Conservation (phyloP, 2,888 invertebrate species). For the Torymus aiolomorphi region DNA sequence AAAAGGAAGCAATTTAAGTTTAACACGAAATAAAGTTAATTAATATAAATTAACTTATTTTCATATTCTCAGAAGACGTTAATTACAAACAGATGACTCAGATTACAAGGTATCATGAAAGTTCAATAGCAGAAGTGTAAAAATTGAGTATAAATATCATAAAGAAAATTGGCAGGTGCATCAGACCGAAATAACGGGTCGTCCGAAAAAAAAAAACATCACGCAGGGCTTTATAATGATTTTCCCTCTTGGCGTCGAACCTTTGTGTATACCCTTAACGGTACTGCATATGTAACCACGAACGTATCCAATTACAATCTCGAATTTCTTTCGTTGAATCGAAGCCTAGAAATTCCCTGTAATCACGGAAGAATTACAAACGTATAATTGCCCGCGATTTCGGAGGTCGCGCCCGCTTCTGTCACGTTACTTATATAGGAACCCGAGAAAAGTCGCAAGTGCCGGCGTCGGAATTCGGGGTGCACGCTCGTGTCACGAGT, state of each 20-base stretch:
- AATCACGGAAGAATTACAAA: slow-evolving; percentile 34
- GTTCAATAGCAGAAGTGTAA: too few relatives aligned
- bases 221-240: slow-evolving; percentile 22
- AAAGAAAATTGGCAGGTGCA: slow-evolving; percentile 9
- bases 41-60: neutral
- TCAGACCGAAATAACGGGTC: slow-evolving; percentile 30
- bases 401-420: neutral
- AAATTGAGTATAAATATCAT: too few relatives aligned
- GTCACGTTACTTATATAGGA: neutral
- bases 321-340: slow-evolving; percentile 37
- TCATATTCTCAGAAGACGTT: too few relatives aligned
- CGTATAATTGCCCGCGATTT: slow-evolving; percentile 31
- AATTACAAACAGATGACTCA: too few relatives aligned
- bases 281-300: slow-evolving; percentile 16
- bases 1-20: too few relatives aligned
- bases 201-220: slow-evolving; percentile 1
- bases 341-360: slow-evolving; percentile 26
- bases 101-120: too few relatives aligned
- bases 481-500: neutral
- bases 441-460: slow-evolving; percentile 32
- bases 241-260: slow-evolving; percentile 14
- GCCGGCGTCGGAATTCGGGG: slow-evolving; percentile 19
- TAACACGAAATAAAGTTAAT: neutral
- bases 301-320: slow-evolving; percentile 39
- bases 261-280: slow-evolving; percentile 34